These are phyloP conservation scores for Fringilla coelebs DNA, from an alignment of 2,797 vertebrate species.

Conservation along the genomic window DNA sequence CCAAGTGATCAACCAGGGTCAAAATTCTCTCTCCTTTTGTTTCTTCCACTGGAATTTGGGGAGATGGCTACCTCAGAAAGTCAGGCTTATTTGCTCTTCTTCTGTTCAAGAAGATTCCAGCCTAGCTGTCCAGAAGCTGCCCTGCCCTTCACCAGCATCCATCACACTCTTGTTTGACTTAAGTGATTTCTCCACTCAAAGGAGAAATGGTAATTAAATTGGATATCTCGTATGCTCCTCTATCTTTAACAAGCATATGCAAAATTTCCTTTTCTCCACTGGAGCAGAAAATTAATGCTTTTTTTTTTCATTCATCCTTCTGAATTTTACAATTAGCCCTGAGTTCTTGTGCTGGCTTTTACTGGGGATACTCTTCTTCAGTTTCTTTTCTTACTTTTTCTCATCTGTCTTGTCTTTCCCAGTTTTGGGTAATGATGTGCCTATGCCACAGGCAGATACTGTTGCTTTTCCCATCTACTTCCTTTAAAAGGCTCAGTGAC, in stretches of 20 bases:
- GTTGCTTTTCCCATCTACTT: neutral
- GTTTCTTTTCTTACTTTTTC: neutral
- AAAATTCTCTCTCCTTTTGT: neutral
- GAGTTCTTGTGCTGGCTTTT: neutral
- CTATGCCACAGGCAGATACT: neutral
- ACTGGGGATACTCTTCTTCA: neutral
- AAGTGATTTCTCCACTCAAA: neutral
- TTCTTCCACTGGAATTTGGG: neutral
- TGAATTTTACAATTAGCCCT: neutral
- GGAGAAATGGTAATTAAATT: neutral
- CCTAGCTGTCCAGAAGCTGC: neutral
- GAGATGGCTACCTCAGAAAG: neutral
- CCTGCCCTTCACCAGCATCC: neutral
- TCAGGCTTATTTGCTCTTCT: neutral
- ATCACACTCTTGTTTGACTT: neutral
- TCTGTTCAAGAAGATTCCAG: neutral
- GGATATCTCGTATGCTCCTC: neutral
- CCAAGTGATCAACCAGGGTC: neutral
- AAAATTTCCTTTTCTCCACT: neutral
- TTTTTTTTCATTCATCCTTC: neutral
- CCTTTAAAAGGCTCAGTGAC: neutral
- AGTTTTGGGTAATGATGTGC: neutral
- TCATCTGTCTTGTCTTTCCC: neutral
- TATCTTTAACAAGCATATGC: neutral
- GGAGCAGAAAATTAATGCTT: neutral